Conservation (phyloP, 1,140 invertebrate species). For the Phocides pigmalion region DNA sequence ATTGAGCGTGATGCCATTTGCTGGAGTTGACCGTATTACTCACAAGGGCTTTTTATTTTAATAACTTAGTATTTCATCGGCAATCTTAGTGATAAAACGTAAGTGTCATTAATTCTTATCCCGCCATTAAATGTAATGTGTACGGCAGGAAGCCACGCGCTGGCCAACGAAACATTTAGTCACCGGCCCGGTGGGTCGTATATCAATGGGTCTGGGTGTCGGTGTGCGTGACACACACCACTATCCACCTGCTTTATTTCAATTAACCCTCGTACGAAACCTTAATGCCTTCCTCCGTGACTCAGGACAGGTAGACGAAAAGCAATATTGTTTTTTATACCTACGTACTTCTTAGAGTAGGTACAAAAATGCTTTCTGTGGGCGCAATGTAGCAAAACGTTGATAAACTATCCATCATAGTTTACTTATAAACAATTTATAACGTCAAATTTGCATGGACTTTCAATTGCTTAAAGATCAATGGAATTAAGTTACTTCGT, state of each 20-base stretch:
- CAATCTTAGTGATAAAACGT: constrained; percentile 15
- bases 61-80: not conserved
- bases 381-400: too few relatives aligned
- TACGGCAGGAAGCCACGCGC: constrained; percentile 22
- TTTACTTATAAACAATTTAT: too few relatives aligned
- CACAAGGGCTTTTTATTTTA: not conserved
- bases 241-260: constrained; percentile 58
- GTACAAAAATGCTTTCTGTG: too few relatives aligned
- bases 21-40: too few relatives aligned
- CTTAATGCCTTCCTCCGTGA: constrained; percentile 2
- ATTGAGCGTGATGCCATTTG: too few relatives aligned
- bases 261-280: constrained; percentile 51
- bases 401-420: too few relatives aligned
- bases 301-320: not conserved
- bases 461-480: too few relatives aligned
- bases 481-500: too few relatives aligned
- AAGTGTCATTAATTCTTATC: constrained; percentile 26
- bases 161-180: constrained; percentile 25
- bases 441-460: too few relatives aligned
- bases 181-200: constrained; percentile 9
- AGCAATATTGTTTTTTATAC: not conserved
- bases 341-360: too few relatives aligned
- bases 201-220: too few relatives aligned
- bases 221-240: constrained; percentile 51
- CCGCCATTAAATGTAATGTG: constrained; percentile 12